Evolutionary conservation across 2,888 invertebrate species (phyloP), one percentile per base, ranked within the genome.

Genomic region (Yponomeuta plumbellus): DNA sequence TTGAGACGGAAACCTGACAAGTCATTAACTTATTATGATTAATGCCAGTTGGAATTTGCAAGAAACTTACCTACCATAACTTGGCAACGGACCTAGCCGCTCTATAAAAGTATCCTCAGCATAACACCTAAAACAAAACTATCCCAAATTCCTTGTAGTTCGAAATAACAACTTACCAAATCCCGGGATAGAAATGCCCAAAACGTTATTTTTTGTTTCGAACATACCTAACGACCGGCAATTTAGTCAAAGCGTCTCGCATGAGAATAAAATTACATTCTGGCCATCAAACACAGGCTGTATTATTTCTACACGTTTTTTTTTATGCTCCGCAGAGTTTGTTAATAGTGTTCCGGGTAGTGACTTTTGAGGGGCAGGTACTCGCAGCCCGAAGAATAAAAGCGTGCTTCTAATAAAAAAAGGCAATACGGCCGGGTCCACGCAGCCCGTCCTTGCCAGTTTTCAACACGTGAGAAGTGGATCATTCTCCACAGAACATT

Each of bases 301-400:
- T 80, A 78, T 80, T 80, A 82, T 84, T 83, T 80, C 78, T 79
- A 78, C 77, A 71, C 71, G 76, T 71, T 69, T 81, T 85, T n/a
- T 84, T 77, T 86, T 85, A 85, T 84, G 85, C 79, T 79, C 78
- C 80, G 81, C 78, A 78, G 81, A 83, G 80, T 80, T 77, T 78
- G 75, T 84, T 87, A 88, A 88, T 87, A 81, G 82, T 81, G 86
- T 88, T 88, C 86, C 85, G 87, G 84, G 84, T 84, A 85, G 81
- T 81, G 82, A 78, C 76, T 79, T 80, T 76, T 75, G 78, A 78
- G 77, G 77, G 77, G 79, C 88, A 86, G 87, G 87, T 88, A 87
- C 73, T 86, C 86, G 87, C 86, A 83, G 44, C 65, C 13, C 59
- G 59, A 52, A 52, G 59, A 75, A 79, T 76, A 78, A 78, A 78